phyloP scores from a whole-genome alignment of 2,113 vertebrate genomes.

The Anseranas semipalmata region DNA sequence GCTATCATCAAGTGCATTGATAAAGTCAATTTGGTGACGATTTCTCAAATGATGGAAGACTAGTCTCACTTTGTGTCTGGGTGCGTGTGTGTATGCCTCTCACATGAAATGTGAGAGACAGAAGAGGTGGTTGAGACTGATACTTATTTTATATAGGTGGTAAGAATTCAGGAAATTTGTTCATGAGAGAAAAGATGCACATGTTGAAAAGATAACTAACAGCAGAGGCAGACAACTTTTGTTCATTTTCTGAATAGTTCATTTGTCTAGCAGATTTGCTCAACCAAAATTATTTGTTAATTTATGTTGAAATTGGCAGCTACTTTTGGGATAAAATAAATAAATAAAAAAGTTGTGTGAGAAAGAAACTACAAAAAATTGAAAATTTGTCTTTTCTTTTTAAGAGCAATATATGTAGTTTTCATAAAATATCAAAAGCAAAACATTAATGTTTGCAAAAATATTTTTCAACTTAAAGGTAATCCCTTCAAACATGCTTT shows the following conservation, averaged over 20 bases:
- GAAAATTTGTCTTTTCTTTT: background rate
- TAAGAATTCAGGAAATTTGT: background rate
- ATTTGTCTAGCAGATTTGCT: background rate
- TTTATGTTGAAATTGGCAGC: background rate
- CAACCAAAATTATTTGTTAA: background rate
- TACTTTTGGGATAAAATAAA: background rate
- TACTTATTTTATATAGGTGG: background rate
- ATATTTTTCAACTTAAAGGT: background rate
- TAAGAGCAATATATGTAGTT: background rate
- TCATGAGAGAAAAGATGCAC: background rate
- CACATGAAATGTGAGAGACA: background rate
- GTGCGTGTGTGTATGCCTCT: background rate
- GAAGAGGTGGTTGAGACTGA: background rate
- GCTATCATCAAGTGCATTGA: conserved; percentile 1
- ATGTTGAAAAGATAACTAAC: background rate
- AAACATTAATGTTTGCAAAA: background rate
- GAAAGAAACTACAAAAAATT: background rate
- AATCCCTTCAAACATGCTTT: background rate
- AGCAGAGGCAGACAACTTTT: background rate
- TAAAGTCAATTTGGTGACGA: background rate
- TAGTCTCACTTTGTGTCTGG: background rate
- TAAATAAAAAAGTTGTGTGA: background rate
- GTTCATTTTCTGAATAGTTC: background rate
- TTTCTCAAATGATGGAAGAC: background rate
- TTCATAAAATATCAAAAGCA: background rate